Conservation (phyloP, 2,888 invertebrate species). For the Polylopha cassiicola region DNA sequence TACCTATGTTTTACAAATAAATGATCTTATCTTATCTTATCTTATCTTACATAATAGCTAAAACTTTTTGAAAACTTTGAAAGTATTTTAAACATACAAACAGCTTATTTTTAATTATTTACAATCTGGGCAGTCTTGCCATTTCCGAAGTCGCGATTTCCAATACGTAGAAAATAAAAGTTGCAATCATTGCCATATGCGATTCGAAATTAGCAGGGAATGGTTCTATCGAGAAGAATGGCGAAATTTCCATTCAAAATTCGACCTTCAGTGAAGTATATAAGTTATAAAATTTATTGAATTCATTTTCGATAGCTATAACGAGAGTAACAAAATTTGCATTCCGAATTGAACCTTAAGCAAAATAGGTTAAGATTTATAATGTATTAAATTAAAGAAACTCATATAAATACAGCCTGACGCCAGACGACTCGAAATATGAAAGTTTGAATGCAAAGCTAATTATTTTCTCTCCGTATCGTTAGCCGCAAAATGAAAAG, state of each 20-base stretch:
- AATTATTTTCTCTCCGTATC: constrained; percentile 14
- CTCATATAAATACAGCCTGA: constrained; percentile 25
- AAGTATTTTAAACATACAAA: not conserved
- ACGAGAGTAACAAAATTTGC: not conserved
- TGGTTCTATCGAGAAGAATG: constrained; percentile 40
- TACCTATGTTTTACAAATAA: no score
- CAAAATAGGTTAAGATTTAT: no score
- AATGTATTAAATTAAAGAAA: no score
- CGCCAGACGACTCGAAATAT: constrained; percentile 18
- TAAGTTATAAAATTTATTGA: no score
- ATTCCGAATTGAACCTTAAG: no score
- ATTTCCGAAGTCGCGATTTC: constrained; percentile 21
- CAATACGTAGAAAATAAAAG: constrained; percentile 57
- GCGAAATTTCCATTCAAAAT: constrained; percentile 37
- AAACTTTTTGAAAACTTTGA: no score
- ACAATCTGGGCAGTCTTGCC: constrained; percentile 4
- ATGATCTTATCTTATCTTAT: no score
- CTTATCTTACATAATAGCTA: no score
- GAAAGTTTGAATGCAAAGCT: constrained; percentile 18
- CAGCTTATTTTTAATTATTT: not conserved
- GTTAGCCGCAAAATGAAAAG: no score
- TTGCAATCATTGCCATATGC: constrained; percentile 59
- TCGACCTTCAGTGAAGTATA: no score
- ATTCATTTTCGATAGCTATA: no score
- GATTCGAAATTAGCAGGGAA: constrained; percentile 57